A percentile compares a stretch with the other conserved stretches of the same genome.
Evolutionary conservation across 2,113 vertebrate genomes (phyloP).

Genomic region (Oreotrochilus melanogaster): DNA sequence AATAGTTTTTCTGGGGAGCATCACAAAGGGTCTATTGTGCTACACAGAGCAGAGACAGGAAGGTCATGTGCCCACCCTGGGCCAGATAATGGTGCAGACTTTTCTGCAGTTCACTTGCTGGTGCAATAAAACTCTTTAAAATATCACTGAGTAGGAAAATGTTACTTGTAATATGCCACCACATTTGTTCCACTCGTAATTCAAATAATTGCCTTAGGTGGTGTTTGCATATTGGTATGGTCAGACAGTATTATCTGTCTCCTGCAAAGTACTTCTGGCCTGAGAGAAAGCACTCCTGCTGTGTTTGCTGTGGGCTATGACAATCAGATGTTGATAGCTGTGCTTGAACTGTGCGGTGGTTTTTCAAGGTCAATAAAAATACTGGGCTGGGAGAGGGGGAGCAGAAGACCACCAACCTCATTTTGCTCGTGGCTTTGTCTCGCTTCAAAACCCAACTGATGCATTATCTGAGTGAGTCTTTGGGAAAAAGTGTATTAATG

Average conservation of each 20-base stretch:
- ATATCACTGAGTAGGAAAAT: background rate
- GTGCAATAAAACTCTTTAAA: background rate
- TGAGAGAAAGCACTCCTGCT: background rate
- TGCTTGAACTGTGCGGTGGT: background rate
- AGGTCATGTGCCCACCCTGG: accelerated
- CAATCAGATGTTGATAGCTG: background rate
- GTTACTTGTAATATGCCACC: background rate
- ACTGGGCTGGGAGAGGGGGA: background rate
- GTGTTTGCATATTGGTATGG: background rate
- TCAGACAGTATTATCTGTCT: background rate
- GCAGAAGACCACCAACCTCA: background rate
- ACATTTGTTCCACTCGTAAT: background rate
- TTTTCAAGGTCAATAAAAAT: slow-evolving; percentile 34
- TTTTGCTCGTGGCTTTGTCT: background rate
- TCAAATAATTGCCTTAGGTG: background rate
- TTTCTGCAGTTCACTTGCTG: background rate
- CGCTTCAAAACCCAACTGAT: slow-evolving; percentile 16
- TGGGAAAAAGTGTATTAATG: slow-evolving; percentile 60
- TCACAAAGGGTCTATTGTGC: slow-evolving; percentile 28
- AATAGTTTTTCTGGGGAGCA: slow-evolving; percentile 10
- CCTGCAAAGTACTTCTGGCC: background rate
- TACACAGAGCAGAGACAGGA: background rate
- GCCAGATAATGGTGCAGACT: background rate
- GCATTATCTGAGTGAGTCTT: slow-evolving; percentile 33
- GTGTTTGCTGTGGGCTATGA: background rate